Percentiles rank a stretch among this genome's conserved stretches.
phyloP scores from a whole-genome alignment of 2,113 vertebrate genomes.

The Lepus timidus region DNA sequence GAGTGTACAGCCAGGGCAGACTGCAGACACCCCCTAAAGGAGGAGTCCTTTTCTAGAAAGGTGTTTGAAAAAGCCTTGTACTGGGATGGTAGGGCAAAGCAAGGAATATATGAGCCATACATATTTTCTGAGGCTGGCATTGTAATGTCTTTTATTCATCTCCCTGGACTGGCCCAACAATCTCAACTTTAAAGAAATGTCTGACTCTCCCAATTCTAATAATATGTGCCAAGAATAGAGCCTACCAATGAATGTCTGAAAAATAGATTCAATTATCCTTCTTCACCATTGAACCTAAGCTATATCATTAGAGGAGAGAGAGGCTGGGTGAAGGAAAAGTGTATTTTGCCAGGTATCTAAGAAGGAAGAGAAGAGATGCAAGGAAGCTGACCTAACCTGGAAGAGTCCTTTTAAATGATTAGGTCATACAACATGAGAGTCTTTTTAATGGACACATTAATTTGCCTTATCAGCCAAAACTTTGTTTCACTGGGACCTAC shows the following conservation, averaged over 20 bases:
- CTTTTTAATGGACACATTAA: not conserved
- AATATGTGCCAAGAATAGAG: conserved; percentile 66
- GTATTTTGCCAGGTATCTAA: conserved; percentile 34
- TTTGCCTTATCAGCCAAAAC: conserved; percentile 19
- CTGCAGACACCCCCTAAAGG: accelerated
- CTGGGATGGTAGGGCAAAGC: not conserved
- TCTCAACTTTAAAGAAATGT: conserved; percentile 38
- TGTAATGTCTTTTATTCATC: conserved; percentile 67
- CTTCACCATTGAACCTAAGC: conserved; percentile 51
- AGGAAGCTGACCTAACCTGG: conserved; percentile 18
- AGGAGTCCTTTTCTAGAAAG: not conserved
- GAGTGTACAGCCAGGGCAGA: not conserved
- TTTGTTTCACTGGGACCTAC: not conserved
- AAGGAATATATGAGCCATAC: not conserved
- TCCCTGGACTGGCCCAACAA: conserved; percentile 55
- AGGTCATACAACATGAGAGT: not conserved
- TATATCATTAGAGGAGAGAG: conserved; percentile 43
- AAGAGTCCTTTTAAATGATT: conserved; percentile 42
- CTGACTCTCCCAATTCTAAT: conserved; percentile 58
- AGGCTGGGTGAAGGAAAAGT: not conserved
- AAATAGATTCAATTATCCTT: conserved; percentile 55
- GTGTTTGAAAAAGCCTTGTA: conserved; percentile 25
- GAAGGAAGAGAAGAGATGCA: conserved; percentile 44
- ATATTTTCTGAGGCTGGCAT: conserved; percentile 55
- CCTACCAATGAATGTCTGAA: not conserved